These are phyloP conservation scores for Grallaria varia DNA, from an alignment of 2,113 vertebrate species.

Conservation along the genomic window DNA sequence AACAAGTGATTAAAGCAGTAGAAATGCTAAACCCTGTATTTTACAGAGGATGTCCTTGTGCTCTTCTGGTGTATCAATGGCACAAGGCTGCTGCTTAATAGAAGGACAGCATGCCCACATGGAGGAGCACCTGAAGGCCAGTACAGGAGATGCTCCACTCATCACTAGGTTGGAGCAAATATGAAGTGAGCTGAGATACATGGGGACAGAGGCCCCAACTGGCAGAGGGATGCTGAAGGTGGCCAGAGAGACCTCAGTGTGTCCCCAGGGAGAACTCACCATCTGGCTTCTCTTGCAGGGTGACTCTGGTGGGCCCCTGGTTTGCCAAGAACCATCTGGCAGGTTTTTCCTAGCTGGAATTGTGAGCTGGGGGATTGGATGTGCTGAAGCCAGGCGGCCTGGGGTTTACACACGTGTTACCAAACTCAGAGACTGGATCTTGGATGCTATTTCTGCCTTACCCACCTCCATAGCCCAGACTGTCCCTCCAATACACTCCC, in stretches of 20 bases:
- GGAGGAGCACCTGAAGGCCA: not conserved
- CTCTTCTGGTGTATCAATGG: not conserved
- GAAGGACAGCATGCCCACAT: not conserved
- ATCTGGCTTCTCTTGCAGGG: conserved; percentile 75
- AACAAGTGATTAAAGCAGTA: not conserved
- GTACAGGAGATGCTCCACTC: not conserved
- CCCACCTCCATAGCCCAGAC: not conserved
- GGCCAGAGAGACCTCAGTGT: not conserved
- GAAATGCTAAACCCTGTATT: not conserved
- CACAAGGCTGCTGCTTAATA: not conserved
- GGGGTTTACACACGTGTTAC: conserved; percentile 92
- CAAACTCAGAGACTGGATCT: conserved; percentile 87
- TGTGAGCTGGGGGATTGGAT: conserved; percentile 95
- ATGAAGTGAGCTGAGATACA: not conserved
- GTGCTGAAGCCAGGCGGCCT: conserved; percentile 85
- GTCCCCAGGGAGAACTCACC: not conserved
- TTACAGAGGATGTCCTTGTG: not conserved
- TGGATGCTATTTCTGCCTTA: conserved; percentile 44
- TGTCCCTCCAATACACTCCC: not conserved
- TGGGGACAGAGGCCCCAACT: not conserved
- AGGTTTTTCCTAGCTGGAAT: conserved; percentile 92
- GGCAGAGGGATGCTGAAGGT: not conserved
- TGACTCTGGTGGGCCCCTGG: conserved; percentile 93
- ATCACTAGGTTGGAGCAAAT: not conserved
- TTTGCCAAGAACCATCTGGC: conserved; percentile 87